A percentile compares a stretch with the other conserved stretches of the same genome.
phyloP scores from a whole-genome alignment of 1,140 invertebrate genomes.

The Pogonomyrmex barbatus region DNA sequence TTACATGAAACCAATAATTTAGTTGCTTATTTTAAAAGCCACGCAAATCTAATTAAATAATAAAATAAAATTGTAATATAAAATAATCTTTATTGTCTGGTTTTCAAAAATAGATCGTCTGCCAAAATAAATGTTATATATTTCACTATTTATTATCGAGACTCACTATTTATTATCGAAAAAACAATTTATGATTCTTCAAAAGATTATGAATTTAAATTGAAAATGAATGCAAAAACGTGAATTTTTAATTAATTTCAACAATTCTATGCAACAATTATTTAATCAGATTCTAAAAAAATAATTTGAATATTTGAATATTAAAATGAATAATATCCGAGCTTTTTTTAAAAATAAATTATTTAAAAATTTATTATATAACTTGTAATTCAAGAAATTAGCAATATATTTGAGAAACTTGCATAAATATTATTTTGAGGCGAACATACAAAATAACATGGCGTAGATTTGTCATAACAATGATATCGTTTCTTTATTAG shows the following conservation, averaged over 20 bases:
- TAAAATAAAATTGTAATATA: constrained; percentile 22
- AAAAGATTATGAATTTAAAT: neutral
- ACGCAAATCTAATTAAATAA: neutral
- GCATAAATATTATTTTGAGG: neutral
- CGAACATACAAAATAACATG: neutral
- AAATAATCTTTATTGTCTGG: neutral
- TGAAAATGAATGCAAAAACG: neutral
- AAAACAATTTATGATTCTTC: neutral
- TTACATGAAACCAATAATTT: neutral
- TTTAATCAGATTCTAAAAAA: neutral
- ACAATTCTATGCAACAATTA: neutral
- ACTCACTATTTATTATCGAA: neutral
- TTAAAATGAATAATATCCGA: neutral
- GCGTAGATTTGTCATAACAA: neutral
- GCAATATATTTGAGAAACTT: neutral
- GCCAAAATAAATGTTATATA: neutral
- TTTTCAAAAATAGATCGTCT: neutral
- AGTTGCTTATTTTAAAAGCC: neutral
- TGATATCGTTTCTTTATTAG: neutral
- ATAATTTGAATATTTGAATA: neutral
- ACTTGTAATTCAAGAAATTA: neutral
- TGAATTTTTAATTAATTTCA: neutral
- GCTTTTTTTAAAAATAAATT: neutral
- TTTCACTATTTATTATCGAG: too few relatives aligned
- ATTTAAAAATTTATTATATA: neutral